Conservation (phyloP, 2,113 vertebrate species). For the Salvator merianae region DNA sequence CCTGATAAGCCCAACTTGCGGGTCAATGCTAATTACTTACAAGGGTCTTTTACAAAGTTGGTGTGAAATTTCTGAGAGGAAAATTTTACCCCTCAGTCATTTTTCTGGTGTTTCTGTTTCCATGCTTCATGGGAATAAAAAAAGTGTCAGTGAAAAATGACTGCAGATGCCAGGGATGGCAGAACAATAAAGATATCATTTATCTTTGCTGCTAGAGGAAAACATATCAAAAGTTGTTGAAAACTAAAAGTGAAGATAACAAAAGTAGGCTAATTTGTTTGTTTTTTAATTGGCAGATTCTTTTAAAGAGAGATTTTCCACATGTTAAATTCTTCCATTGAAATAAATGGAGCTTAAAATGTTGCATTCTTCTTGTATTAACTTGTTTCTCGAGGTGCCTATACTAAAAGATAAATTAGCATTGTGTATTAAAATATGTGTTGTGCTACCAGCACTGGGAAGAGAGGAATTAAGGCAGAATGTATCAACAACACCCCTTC, state of each 20-base stretch:
- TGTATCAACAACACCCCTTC: too few species aligned
- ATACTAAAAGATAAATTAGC: background rate
- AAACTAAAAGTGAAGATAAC: too few species aligned
- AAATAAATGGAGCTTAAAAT: background rate
- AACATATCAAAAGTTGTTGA: background rate
- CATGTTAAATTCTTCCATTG: background rate
- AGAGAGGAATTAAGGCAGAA: background rate
- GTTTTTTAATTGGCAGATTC: background rate
- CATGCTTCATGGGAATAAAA: accelerated
- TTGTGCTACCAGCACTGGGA: background rate
- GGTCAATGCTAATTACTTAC: too few species aligned
- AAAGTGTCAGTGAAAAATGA: background rate
- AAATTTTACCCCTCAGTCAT: accelerated
- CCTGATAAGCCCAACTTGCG: too few species aligned
- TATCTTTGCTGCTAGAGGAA: background rate
- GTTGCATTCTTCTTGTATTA: background rate
- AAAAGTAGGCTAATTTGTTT: background rate
- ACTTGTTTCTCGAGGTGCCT: background rate
- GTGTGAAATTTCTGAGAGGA: background rate
- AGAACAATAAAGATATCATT: background rate
- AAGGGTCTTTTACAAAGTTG: background rate
- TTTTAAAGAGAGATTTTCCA: background rate
- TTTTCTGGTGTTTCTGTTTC: background rate
- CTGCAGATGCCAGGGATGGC: accelerated
- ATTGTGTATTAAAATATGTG: background rate